Conservation (phyloP, 1,140 invertebrate genomes). For the Drosophila setifemur region DNA sequence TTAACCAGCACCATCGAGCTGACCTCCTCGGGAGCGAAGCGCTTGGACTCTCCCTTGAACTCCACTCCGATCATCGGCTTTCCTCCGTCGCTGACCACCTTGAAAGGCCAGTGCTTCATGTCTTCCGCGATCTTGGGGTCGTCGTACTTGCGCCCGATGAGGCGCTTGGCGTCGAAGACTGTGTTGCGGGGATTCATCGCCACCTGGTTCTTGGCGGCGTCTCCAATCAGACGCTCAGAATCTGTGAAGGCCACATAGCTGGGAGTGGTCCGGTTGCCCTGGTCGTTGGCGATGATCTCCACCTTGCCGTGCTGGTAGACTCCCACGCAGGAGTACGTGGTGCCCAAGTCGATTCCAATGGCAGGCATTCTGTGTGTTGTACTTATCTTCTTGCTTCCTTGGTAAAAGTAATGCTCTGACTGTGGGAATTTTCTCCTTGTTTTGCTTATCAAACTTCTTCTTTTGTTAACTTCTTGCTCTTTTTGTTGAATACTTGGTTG, state of each 20-base stretch:
- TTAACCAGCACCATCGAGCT: too few relatives aligned
- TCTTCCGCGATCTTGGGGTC: too few relatives aligned
- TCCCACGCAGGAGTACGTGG: slow-evolving; percentile 91
- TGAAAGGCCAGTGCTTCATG: too few relatives aligned
- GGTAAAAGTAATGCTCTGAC: not conserved
- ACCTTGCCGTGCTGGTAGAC: slow-evolving; percentile 93
- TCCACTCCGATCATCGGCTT: slow-evolving; percentile 89
- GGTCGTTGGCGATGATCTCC: slow-evolving; percentile 96
- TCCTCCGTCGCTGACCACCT: too few relatives aligned
- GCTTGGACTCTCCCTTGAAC: slow-evolving; percentile 89
- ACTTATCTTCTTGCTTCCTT: not conserved
- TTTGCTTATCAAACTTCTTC: not conserved
- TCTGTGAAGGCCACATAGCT: slow-evolving; percentile 97
- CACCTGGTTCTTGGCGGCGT: too few relatives aligned
- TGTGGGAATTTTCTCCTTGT: not conserved
- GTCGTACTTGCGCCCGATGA: too few relatives aligned
- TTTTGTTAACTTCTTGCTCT: slow-evolving; percentile 10
- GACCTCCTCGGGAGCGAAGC: slow-evolving; percentile 90
- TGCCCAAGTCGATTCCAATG: slow-evolving; percentile 90
- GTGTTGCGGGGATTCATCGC: too few relatives aligned
- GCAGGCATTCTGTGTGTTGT: slow-evolving; percentile 83
- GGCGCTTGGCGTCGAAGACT: too few relatives aligned
- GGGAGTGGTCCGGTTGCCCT: slow-evolving; percentile 97
- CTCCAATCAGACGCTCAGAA: too few relatives aligned
- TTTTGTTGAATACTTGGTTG: not conserved